Percentiles rank a stretch among this genome's conserved stretches.
Evolutionary conservation across 1,140 invertebrate genomes (phyloP).

Genomic region (Scaptomyza graminum): DNA sequence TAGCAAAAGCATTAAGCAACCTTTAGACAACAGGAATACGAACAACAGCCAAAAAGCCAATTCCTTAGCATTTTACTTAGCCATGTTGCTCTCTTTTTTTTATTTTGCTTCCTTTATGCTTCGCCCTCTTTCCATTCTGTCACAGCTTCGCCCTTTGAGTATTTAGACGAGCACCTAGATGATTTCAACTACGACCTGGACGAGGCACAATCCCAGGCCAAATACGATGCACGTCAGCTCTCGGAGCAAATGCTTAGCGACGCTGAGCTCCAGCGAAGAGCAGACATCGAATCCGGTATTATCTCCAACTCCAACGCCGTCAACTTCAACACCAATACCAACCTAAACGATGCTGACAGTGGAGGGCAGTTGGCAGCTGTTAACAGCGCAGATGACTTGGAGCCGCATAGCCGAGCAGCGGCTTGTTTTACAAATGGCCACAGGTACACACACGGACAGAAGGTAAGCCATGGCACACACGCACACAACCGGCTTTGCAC

Average conservation of each 20-base stretch:
- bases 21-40: conserved; percentile 17
- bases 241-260: conserved; percentile 80
- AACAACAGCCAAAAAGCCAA: conserved; percentile 39
- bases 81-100: conserved; percentile 41
- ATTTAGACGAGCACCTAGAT: conserved; percentile 73
- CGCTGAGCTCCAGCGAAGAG: conserved; percentile 57
- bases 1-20: conserved; percentile 15
- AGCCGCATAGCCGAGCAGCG: conserved; percentile 77
- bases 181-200: conserved; percentile 81
- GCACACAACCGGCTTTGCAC: conserved; percentile 2
- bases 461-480: conserved; percentile 58
- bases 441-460: conserved; percentile 82
- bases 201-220: conserved; percentile 79
- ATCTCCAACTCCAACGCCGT: conserved; percentile 11
- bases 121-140: background rate
- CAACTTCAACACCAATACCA: conserved; percentile 26
- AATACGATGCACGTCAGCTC: conserved; percentile 81
- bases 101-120: too few relatives aligned
- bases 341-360: conserved; percentile 7
- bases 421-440: conserved; percentile 77
- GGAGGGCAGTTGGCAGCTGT: conserved; percentile 16
- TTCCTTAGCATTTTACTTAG: conserved; percentile 57
- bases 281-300: conserved; percentile 35
- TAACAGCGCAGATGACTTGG: conserved; percentile 62
- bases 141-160: conserved; percentile 72